Base-by-base conservation (phyloP, 2,113 vertebrate genomes). In the Scomber japonicus region DNA sequence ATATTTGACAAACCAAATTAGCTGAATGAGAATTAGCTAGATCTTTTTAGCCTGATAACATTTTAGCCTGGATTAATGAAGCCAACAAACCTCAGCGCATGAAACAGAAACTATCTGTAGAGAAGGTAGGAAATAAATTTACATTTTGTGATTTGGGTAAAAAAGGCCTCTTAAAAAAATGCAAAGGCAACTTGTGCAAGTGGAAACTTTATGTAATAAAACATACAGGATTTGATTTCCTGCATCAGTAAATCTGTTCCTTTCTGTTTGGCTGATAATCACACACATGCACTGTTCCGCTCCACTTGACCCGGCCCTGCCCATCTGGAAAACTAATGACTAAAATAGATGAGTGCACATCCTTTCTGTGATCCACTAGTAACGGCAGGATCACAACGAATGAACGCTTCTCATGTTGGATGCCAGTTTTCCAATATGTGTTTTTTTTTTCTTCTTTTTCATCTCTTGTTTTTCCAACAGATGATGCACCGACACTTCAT, bases 281-380 rank as follows among this genome's bases (percentile, higher is more conserved):
- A 40, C 35, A 19, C 65, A 53, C 65, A 68, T 68, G 1, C 3
- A 0, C 17, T 75, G 30, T 45, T 84, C 77, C 55, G 45, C 49
- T 46, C 66, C 17, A 1, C 15, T 15, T 44, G 74, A 82, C 61
- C 76, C 3, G 0, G 31, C 48, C n/a, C 54, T 16, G 54, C 49
- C 85, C 82, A 73, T 55, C 62, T 84, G 87, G 71, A 90, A 83
- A 87, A 84, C 51, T 1, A 44, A 30, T 24, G 40, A 79, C 81
- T 61, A 9, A 88, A 85, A 89, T 85, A 88, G 83, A 71, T 10
- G 27, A 16, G 70, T 55, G 55, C n/a, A 40, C 71, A 72, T 80
- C 84, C 87, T 85, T 51, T 6, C 56, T 71, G 30, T 73, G 69
- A 61, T 35, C 35, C 35, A 9, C 11, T 11, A 35, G 30, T 69